Percentiles rank a stretch among this genome's conserved stretches.
Conservation (phyloP, 2,888 invertebrate genomes). For the Trichogramma evanescens region DNA sequence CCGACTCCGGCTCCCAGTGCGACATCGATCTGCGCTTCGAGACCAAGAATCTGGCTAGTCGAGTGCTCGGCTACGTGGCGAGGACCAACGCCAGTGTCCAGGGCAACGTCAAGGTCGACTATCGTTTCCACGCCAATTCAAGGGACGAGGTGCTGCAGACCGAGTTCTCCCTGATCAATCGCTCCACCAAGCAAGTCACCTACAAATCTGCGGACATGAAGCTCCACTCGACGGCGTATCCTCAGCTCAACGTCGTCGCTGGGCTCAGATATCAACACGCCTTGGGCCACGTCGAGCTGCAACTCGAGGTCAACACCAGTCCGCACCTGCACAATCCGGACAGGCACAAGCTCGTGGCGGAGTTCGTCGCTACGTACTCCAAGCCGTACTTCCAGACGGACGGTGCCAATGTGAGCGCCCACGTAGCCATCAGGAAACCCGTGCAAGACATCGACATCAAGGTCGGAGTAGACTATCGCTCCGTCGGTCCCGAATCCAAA, state of each 20-base stretch:
- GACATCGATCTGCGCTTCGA: slow-evolving; percentile 70
- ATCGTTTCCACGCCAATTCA: slow-evolving; percentile 54
- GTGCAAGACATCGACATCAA: slow-evolving; percentile 63
- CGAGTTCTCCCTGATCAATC: slow-evolving; percentile 51
- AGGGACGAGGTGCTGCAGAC: slow-evolving; percentile 47
- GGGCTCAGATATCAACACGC: slow-evolving; percentile 55
- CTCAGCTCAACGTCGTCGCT: slow-evolving; percentile 49
- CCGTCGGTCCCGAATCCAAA: slow-evolving; percentile 53
- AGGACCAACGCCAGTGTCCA: slow-evolving; percentile 51
- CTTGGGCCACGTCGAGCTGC: slow-evolving; percentile 64
- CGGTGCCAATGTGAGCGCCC: slow-evolving; percentile 55
- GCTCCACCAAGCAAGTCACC: slow-evolving; percentile 53
- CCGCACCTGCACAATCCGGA: slow-evolving; percentile 52
- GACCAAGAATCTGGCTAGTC: slow-evolving; percentile 68
- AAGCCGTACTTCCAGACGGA: slow-evolving; percentile 50
- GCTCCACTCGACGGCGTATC: slow-evolving; percentile 70
- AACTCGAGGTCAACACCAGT: slow-evolving; percentile 64
- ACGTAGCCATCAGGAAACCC: slow-evolving; percentile 59
- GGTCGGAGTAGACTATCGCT: slow-evolving; percentile 51
- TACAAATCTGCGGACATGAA: slow-evolving; percentile 61
- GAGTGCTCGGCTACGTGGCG: slow-evolving; percentile 66
- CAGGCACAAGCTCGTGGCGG: slow-evolving; percentile 56
- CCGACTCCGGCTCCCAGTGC: slow-evolving; percentile 65
- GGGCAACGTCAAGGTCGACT: slow-evolving; percentile 60
- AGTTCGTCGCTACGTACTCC: slow-evolving; percentile 57